Base-by-base conservation (phyloP, 2,797 vertebrate species). In the Enteromius treurensis region DNA sequence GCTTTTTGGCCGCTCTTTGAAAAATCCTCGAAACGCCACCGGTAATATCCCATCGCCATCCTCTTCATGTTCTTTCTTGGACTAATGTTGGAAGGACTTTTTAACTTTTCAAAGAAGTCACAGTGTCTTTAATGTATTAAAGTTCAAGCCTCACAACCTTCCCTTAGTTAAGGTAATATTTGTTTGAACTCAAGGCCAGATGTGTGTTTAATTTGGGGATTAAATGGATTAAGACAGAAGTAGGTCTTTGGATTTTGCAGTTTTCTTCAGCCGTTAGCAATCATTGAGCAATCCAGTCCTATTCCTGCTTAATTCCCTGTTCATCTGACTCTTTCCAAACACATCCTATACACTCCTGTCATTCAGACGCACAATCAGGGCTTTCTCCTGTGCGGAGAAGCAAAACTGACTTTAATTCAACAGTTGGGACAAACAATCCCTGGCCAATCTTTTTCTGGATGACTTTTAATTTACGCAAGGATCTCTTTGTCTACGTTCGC, bases 111-210 rank as follows among this genome's bases (percentile, higher is more conserved):
- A 77, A 67, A 77, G 81, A 75, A 68, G 73, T 42, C 34, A 5
- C 58, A 10, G 17, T 23, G 45, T 68, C 64, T 82, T 40, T 82
- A 55, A 82, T 82, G 81, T 67, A 82, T 82, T 77, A 82, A 77
- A 82, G 81, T 77, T 82, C 81, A 82, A 82, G 49, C 26, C 34
- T 68, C 37, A 47, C 0, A 45, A n/a, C 55, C 17, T 17, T 68
- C 34, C n/a, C 26, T 77, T 77, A 68, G 64, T 82, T 82, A 69
- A 77, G 73, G 62, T 67, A 58, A 77, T 82, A 67, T 76, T 77
- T 82, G 81, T 82, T 82, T 82, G 81, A 82, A 82, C 81, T 82
- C 23, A 9, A 65, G 73, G 37, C 80, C 47, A 53, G 49, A 82
- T 58, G 45, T 17, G 47, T 55, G 47, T 62, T 64, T 55, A 68